These are phyloP conservation scores for Trypoxylon attenuatum DNA, from an alignment of 2,888 invertebrate genomes.

Conservation along the genomic window DNA sequence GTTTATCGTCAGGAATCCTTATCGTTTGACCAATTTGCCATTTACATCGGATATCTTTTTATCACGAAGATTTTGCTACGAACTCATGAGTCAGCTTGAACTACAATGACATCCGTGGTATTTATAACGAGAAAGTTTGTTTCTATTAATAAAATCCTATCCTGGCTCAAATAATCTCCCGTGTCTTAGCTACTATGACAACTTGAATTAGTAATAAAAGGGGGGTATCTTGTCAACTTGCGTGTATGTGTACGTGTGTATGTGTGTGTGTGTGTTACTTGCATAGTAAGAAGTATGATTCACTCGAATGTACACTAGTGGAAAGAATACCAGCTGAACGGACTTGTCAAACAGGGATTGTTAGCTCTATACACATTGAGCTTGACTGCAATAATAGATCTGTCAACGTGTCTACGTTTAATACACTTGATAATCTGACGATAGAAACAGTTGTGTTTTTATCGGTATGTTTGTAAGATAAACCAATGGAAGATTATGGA, in stretches of 20 bases:
- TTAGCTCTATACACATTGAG: slow-evolving; percentile 6
- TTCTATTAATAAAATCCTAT: slow-evolving; percentile 5
- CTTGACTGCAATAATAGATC: background rate
- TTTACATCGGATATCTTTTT: too few relatives aligned
- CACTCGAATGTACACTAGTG: background rate
- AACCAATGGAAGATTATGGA: background rate
- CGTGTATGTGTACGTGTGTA: too few relatives aligned
- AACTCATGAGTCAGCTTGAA: too few relatives aligned
- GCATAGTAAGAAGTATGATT: too few relatives aligned
- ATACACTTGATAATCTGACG: background rate
- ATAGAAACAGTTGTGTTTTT: slow-evolving; percentile 11
- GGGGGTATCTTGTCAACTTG: too few relatives aligned
- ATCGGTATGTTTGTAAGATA: background rate
- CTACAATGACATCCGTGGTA: too few relatives aligned
- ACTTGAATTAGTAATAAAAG: slow-evolving; percentile 24
- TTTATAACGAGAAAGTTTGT: slow-evolving; percentile 10
- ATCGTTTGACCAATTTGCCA: too few relatives aligned
- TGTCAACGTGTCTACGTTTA: background rate
- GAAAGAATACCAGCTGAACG: background rate
- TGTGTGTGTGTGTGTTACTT: too few relatives aligned
- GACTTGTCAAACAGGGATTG: background rate
- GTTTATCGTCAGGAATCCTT: too few relatives aligned
- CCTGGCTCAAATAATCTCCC: slow-evolving; percentile 11
- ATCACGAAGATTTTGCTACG: too few relatives aligned
- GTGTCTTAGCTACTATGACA: background rate